Base-by-base conservation (phyloP, 2,888 invertebrate species). In the Oscheius sp. region DNA sequence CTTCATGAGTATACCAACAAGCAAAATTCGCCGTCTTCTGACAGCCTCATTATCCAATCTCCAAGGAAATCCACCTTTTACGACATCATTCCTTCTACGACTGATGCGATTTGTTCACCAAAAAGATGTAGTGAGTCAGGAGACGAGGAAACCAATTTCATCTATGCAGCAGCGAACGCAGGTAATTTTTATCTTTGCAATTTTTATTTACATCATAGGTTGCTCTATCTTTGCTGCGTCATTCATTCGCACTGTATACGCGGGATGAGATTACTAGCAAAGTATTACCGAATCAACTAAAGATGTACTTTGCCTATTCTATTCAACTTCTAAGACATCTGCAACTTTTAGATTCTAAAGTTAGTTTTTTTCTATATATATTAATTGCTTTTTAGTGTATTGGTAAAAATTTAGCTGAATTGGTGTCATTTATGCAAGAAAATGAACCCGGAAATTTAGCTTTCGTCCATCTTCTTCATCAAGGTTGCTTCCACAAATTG, bases 51-150 rank as follows among this genome's bases (percentile, higher is more conserved):
- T 87, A 49, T 85, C 87, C 0, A 86, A 82, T 29, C 74, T 87
- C 18, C 84, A 86, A 59, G 87, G 87, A 64, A 88, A 87, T 79
- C 85, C 84, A 7, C 87, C 87, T 13, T 87, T 86, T 76, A 87
- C 87, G 1, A 78, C 83, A 0, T 72, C 84, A 7, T 87, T 82
- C 78, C 75, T 87, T 43, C 83, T 87, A 41, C 80, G 86, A 9
- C 74, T 87, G 16, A 79, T 87, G 61, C 70, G 81, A 27, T 87
- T 81, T 69, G 82, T 86, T 23, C 85, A 87, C 55, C 80, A 83
- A 68, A 77, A 76, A 43, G 77, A 80, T 55, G 74, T 79, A 9
- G 23, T 75, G 9, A 69, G 75, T 53, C 72, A 68, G 1, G 74
- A 74, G 23, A 74, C 77, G 13, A 71, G 77, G 21, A 66, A 66